These are phyloP conservation scores for Chironomus striatipennis DNA, from an alignment of 1,140 invertebrate species.

Conservation along the genomic window DNA sequence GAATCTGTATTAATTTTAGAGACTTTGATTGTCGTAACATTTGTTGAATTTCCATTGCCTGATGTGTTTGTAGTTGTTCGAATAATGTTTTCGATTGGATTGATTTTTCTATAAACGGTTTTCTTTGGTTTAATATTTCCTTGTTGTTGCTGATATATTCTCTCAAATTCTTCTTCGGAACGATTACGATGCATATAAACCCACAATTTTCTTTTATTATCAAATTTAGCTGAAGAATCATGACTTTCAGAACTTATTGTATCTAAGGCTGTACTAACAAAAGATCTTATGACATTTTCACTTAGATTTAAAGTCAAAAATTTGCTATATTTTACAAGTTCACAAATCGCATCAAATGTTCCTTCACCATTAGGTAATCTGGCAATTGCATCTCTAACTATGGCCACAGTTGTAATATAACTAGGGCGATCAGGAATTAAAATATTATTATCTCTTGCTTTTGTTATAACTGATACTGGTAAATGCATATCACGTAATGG, in stretches of 20 bases:
- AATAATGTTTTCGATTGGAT: conserved; percentile 1
- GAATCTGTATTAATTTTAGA: neutral
- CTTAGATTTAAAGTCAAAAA: conserved; percentile 66
- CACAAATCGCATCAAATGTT: conserved; percentile 72
- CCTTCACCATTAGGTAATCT: conserved; percentile 90
- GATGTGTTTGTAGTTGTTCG: neutral
- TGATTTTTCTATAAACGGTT: conserved; percentile 32
- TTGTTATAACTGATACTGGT: conserved; percentile 43
- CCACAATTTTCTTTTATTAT: conserved; percentile 82
- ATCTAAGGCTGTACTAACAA: conserved; percentile 82
- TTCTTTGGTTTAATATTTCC: conserved; percentile 36
- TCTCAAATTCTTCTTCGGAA: conserved; percentile 66
- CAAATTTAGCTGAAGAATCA: conserved; percentile 86
- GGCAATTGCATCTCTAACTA: conserved; percentile 87
- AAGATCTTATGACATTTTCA: conserved; percentile 66
- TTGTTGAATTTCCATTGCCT: neutral
- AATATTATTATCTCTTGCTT: conserved; percentile 72
- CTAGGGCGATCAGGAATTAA: conserved; percentile 76
- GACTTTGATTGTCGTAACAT: neutral
- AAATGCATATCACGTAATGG: conserved; percentile 82
- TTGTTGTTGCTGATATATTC: conserved; percentile 44
- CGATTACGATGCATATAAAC: conserved; percentile 77
- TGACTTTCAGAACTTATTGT: conserved; percentile 76
- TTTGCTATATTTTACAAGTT: conserved; percentile 52
- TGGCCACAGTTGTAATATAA: conserved; percentile 81